These are phyloP conservation scores for Platycercus adscitus DNA, from an alignment of 2,113 vertebrate genomes.

Conservation along the genomic window DNA sequence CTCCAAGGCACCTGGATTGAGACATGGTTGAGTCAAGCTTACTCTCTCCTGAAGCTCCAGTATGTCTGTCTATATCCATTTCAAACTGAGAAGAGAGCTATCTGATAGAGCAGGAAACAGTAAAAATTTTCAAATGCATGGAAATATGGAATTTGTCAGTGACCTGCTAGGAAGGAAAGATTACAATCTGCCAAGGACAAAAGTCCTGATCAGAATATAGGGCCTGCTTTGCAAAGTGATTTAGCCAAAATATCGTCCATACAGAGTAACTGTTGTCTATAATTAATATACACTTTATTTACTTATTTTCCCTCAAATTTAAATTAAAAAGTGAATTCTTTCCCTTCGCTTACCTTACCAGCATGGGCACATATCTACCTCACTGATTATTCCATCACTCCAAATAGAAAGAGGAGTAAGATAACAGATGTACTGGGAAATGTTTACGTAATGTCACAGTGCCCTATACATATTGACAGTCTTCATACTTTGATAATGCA, in stretches of 20 bases:
- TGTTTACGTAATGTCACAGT: neutral
- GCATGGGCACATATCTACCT: neutral
- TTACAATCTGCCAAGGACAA: neutral
- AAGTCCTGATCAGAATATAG: neutral
- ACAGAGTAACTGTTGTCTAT: neutral
- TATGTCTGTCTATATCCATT: neutral
- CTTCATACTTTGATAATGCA: neutral
- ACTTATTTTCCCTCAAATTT: neutral
- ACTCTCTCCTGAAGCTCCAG: neutral
- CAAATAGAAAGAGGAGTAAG: neutral
- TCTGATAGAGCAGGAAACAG: neutral
- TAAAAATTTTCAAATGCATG: neutral
- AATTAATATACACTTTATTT: neutral
- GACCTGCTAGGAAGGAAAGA: neutral
- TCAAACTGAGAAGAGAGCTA: neutral
- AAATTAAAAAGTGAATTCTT: neutral
- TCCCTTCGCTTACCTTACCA: neutral
- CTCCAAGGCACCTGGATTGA: neutral
- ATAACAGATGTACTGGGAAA: neutral
- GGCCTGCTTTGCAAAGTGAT: neutral
- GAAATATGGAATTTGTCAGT: neutral
- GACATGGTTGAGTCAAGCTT: neutral
- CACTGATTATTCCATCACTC: neutral
- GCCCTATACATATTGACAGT: neutral
- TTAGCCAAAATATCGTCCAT: neutral